phyloP scores from a whole-genome alignment of 2,797 vertebrate species.

The Pantherophis vulpinus region DNA sequence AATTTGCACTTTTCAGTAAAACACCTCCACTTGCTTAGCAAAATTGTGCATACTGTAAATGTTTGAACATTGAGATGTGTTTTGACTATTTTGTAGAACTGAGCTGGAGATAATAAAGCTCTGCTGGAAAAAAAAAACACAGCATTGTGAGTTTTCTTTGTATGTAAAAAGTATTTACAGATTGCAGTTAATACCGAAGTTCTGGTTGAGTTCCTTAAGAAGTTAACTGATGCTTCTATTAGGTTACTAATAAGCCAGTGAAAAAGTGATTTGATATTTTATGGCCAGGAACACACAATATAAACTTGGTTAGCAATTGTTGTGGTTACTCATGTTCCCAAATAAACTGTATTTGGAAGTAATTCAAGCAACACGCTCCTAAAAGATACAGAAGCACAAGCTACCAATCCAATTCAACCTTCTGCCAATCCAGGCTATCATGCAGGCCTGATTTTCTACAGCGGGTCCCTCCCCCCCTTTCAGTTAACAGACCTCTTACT shows the following conservation, averaged over 20 bases:
- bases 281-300: background rate
- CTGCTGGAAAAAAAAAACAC: conserved; percentile 49
- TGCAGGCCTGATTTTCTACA: background rate
- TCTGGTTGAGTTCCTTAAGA: background rate
- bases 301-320: background rate
- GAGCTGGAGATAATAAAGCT: conserved; percentile 61
- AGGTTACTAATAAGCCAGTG: background rate
- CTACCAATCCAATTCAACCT: background rate
- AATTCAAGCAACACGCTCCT: background rate
- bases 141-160: background rate
- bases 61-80: conserved; percentile 30
- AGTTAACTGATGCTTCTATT: background rate
- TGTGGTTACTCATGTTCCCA: background rate
- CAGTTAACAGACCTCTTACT: background rate
- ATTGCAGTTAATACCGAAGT: background rate
- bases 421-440: background rate
- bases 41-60: conserved; percentile 58
- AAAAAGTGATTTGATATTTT: background rate
- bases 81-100: conserved; percentile 58
- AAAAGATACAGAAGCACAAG: background rate
- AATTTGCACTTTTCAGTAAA: conserved; percentile 49
- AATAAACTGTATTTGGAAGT: background rate
- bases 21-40: conserved; percentile 38
- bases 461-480: fast-evolving
- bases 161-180: background rate